Conservation (phyloP, 2,888 invertebrate species). For the Agonopterix subpropinquella region DNA sequence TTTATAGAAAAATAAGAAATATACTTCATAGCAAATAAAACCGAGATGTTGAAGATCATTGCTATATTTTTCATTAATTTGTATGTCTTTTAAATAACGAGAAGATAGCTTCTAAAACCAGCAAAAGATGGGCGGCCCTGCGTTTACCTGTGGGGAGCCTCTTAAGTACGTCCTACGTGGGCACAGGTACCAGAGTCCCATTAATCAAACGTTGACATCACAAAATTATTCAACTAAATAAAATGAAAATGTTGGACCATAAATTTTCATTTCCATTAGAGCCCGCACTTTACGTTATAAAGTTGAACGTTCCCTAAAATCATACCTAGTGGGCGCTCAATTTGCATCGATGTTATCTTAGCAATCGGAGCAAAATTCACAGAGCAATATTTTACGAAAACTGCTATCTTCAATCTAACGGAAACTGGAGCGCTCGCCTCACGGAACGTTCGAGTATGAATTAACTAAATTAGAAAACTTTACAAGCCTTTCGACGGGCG, state of each 20-base stretch:
- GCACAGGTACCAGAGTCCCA: neutral
- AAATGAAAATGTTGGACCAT: conserved; percentile 3
- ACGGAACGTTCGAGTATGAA: conserved; percentile 53
- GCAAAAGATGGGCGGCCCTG: no score
- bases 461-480: conserved; percentile 73
- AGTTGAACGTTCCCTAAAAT: conserved; percentile 4
- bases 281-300: neutral
- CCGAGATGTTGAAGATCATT: no score
- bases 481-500: conserved; percentile 59
- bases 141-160: no score
- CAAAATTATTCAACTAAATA: neutral
- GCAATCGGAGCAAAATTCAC: conserved; percentile 33
- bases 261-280: conserved; percentile 9
- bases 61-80: no score
- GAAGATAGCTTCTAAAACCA: no score
- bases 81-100: no score
- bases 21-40: no score
- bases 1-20: no score
- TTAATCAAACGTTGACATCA: conserved; percentile 1
- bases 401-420: conserved; percentile 42
- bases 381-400: conserved; percentile 39
- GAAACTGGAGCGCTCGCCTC: conserved; percentile 33
- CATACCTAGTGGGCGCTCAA: conserved; percentile 10
- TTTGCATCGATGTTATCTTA: conserved; percentile 42
- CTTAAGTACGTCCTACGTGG: neutral